These are phyloP conservation scores for Mantis religiosa DNA, from an alignment of 2,888 invertebrate species.

Conservation along the genomic window DNA sequence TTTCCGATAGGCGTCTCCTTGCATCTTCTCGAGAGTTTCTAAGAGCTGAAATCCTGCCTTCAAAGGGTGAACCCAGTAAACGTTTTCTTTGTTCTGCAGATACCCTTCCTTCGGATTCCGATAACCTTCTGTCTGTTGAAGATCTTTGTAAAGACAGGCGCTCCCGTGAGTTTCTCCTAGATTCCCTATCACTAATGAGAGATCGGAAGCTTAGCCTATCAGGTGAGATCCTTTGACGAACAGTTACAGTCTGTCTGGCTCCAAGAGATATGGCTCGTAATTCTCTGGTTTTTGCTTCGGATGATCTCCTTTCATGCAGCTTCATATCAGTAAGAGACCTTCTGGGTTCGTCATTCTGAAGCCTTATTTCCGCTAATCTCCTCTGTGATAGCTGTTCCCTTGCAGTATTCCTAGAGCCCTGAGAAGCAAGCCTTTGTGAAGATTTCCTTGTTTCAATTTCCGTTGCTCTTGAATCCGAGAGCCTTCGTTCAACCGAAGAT, in stretches of 20 bases:
- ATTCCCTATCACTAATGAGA: background rate
- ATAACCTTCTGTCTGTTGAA: background rate
- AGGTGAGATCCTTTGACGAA: background rate
- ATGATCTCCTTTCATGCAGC: background rate
- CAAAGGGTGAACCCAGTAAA: background rate
- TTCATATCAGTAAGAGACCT: background rate
- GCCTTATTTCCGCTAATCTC: background rate
- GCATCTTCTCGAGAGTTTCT: background rate
- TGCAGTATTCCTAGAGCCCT: background rate
- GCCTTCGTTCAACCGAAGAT: background rate
- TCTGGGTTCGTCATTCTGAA: background rate
- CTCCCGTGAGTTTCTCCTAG: background rate
- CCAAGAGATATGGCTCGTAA: background rate
- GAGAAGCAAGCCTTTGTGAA: background rate
- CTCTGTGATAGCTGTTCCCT: background rate
- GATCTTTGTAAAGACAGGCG: background rate
- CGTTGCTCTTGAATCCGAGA: background rate
- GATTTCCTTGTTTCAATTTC: background rate
- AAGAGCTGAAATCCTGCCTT: background rate
- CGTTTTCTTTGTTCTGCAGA: background rate
- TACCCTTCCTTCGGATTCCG: background rate
- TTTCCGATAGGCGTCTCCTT: background rate
- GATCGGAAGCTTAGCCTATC: background rate
- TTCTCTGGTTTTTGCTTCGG: background rate
- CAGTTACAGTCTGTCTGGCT: background rate